These are phyloP conservation scores for Sylvilagus floridanus DNA, from an alignment of 2,797 vertebrate species.

Conservation along the genomic window DNA sequence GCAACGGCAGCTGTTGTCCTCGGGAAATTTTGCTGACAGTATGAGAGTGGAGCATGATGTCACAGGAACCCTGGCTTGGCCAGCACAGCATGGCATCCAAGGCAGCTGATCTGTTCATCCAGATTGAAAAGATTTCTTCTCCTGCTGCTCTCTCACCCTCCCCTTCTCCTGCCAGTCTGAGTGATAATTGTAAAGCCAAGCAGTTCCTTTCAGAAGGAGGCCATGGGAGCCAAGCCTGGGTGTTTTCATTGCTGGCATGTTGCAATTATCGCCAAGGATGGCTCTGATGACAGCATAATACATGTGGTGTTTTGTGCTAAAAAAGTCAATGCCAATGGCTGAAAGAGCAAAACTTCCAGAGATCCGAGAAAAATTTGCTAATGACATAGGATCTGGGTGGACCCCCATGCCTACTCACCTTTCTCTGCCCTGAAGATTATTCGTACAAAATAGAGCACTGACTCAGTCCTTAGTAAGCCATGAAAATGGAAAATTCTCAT, in stretches of 20 bases:
- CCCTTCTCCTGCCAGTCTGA: constrained; percentile 61
- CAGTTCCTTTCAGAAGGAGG: constrained; percentile 76
- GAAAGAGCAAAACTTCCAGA: constrained; percentile 40
- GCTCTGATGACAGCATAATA: constrained; percentile 75
- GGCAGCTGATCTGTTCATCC: constrained; percentile 79
- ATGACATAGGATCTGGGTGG: neutral
- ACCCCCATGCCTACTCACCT: neutral
- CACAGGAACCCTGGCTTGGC: constrained; percentile 73
- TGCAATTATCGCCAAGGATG: constrained; percentile 77
- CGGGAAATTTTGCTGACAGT: constrained; percentile 79
- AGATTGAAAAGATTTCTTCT: constrained; percentile 74
- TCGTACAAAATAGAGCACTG: neutral
- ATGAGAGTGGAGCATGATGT: constrained; percentile 74
- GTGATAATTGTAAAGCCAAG: constrained; percentile 70
- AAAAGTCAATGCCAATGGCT: constrained; percentile 54
- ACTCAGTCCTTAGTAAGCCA: neutral
- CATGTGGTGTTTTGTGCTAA: constrained; percentile 73
- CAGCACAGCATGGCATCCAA: constrained; percentile 69
- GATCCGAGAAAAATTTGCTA: constrained; percentile 46
- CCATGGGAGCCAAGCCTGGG: constrained; percentile 46
- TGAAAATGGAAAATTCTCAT: constrained; percentile 18
- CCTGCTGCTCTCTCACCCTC: constrained; percentile 71
- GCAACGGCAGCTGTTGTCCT: constrained; percentile 60
- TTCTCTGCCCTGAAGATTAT: constrained; percentile 27
- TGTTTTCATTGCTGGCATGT: constrained; percentile 65